Percentiles rank a stretch among this genome's conserved stretches.
These are phyloP conservation scores for Limenitis arthemis DNA, from an alignment of 2,888 invertebrate genomes.

Conservation along the genomic window DNA sequence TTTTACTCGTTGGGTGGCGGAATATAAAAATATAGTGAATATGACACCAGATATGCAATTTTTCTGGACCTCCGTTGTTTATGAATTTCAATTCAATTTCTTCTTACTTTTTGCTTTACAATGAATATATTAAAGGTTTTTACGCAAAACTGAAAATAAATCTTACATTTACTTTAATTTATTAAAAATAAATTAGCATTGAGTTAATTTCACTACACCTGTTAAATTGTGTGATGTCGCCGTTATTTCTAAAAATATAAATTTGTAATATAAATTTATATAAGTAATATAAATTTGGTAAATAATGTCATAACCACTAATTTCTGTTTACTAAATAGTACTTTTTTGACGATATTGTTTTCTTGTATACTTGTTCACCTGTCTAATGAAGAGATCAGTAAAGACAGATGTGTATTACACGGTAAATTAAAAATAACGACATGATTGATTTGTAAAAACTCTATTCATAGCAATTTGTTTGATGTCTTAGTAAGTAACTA, in stretches of 20 bases:
- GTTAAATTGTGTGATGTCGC: no score
- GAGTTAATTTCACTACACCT: no score
- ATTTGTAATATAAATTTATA: no score
- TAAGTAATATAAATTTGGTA: no score
- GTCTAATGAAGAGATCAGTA: slow-evolving; percentile 7
- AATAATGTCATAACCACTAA: no score
- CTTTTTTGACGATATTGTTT: neutral
- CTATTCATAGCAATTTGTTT: slow-evolving; percentile 54
- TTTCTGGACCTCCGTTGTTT: slow-evolving; percentile 33
- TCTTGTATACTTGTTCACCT: slow-evolving; percentile 15
- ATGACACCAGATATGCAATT: slow-evolving; percentile 46
- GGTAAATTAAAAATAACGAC: slow-evolving; percentile 59
- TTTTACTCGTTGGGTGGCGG: slow-evolving; percentile 63
- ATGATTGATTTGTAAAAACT: slow-evolving; percentile 54
- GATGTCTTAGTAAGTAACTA: slow-evolving; percentile 55
- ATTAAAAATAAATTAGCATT: no score
- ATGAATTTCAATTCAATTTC: slow-evolving; percentile 34
- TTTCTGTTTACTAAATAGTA: neutral
- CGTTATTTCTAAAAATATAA: no score
- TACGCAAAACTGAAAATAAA: no score
- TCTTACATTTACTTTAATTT: no score
- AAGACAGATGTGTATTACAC: slow-evolving; percentile 42
- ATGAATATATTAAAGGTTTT: neutral
- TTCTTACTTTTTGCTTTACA: neutral
- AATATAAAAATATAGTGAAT: slow-evolving; percentile 52